Evolutionary conservation across 2,113 vertebrate species (phyloP).

Genomic region (Phalacrocorax carbo): DNA sequence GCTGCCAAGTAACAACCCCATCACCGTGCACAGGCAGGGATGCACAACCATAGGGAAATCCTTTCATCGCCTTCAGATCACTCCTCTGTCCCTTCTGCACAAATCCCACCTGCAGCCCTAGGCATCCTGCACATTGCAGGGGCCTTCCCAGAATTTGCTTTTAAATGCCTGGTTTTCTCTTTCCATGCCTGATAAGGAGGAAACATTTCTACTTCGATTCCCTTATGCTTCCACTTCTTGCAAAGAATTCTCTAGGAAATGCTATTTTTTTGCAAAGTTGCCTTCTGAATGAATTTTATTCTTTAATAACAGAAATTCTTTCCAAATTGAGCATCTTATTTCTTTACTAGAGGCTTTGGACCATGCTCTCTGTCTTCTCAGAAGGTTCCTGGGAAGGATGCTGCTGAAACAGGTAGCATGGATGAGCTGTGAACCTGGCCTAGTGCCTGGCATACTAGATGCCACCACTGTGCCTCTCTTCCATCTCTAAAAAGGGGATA

Average conservation of each 20-base stretch:
- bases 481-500: background rate
- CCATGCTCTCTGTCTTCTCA: background rate
- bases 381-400: background rate
- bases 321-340: background rate
- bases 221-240: background rate
- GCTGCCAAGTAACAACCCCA: background rate
- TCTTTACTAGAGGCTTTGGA: background rate
- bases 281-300: background rate
- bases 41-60: fast-evolving
- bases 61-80: background rate
- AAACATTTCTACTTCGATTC: background rate
- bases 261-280: background rate
- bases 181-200: background rate
- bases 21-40: fast-evolving
- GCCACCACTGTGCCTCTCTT: background rate
- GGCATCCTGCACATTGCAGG: background rate
- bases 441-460: background rate
- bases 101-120: background rate
- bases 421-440: background rate
- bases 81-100: background rate
- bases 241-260: background rate
- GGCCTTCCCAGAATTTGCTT: background rate
- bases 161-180: background rate
- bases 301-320: background rate
- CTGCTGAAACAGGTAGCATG: fast-evolving